phyloP scores from a whole-genome alignment of 2,113 vertebrate species.

The Hippocampus mohnikei region DNA sequence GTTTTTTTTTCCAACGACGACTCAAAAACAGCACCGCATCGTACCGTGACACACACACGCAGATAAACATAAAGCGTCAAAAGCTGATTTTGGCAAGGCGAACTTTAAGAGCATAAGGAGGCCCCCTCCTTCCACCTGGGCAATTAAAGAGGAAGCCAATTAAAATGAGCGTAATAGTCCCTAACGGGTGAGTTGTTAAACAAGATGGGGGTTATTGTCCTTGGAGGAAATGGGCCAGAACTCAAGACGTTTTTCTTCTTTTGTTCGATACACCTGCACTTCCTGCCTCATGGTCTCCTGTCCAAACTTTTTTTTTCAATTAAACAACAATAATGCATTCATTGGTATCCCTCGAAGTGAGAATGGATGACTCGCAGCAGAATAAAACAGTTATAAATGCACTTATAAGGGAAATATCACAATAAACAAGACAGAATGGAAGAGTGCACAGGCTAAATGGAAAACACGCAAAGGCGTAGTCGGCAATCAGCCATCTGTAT shows the following conservation, averaged over 20 bases:
- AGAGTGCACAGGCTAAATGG: conserved; percentile 3
- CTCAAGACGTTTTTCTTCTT: conserved; percentile 68
- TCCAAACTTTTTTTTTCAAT: conserved; percentile 20
- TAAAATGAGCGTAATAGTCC: conserved; percentile 83
- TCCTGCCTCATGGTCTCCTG: conserved; percentile 25
- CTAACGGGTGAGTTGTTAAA: conserved; percentile 85
- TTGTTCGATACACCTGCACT: conserved; percentile 57
- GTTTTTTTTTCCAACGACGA: background rate
- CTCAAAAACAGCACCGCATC: background rate
- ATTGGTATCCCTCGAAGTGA: background rate
- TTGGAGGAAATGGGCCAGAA: conserved; percentile 82
- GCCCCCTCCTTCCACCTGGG: conserved; percentile 73
- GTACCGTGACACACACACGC: background rate
- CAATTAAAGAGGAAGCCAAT: conserved; percentile 84
- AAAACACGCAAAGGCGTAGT: conserved; percentile 7
- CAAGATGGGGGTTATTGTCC: conserved; percentile 88
- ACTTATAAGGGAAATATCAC: background rate
- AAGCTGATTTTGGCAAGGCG: conserved; percentile 42
- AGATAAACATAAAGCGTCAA: conserved; percentile 7
- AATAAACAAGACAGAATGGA: background rate
- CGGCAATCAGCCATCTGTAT: conserved; percentile 7
- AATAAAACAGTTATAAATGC: background rate
- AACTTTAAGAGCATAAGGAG: conserved; percentile 54
- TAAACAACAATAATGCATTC: background rate
- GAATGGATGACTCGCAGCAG: background rate